phyloP scores from a whole-genome alignment of 2,113 vertebrate genomes.

The Mastomys natalensis region DNA sequence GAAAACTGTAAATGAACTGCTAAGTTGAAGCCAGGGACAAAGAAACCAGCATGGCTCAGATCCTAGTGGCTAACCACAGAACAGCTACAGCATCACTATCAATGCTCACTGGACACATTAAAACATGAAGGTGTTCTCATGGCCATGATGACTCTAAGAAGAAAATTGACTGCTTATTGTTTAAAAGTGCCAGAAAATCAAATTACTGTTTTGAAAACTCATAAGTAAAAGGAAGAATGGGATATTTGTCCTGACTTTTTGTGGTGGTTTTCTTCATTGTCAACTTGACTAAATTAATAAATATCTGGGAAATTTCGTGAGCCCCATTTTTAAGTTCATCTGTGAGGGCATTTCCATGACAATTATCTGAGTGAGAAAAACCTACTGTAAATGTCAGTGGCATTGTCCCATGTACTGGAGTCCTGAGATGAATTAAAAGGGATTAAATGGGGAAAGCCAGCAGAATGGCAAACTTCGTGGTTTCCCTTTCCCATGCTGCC shows the following conservation, averaged over 20 bases:
- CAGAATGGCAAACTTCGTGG: rapidly evolving
- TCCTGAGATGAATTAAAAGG: not conserved
- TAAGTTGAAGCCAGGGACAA: not conserved
- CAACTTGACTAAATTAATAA: not conserved
- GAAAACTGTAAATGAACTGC: not conserved
- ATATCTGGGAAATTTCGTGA: not conserved
- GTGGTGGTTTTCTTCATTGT: not conserved
- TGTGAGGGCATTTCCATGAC: not conserved
- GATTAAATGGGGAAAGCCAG: not conserved
- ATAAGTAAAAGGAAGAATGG: not conserved
- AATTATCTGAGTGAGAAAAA: not conserved
- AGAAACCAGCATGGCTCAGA: not conserved
- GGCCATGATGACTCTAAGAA: not conserved
- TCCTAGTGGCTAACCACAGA: not conserved
- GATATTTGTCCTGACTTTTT: not conserved
- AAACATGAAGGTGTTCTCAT: not conserved
- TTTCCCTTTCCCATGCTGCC: not conserved
- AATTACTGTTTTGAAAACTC: not conserved
- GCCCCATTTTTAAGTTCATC: not conserved
- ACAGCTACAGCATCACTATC: too few species aligned
- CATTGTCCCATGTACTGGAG: rapidly evolving
- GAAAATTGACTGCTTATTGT: not conserved
- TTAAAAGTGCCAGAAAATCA: not conserved
- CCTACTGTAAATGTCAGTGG: not conserved
- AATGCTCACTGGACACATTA: not conserved